A percentile compares a stretch with the other conserved stretches of the same genome.
These are phyloP conservation scores for Hyposmocoma kahamanoa DNA, from an alignment of 1,140 invertebrate species.

Conservation along the genomic window DNA sequence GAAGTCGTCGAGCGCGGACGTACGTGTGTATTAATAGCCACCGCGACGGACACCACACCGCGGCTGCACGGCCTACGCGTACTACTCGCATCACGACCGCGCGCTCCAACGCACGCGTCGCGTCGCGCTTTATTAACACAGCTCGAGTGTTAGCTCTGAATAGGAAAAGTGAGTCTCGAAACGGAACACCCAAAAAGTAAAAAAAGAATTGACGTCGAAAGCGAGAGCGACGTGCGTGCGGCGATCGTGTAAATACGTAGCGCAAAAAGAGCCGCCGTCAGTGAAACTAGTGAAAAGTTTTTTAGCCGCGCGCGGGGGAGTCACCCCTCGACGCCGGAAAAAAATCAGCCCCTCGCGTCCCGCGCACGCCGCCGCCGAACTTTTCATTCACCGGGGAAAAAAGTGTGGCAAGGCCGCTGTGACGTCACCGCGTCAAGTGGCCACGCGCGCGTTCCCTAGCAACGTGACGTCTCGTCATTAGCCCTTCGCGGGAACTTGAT, in stretches of 20 bases:
- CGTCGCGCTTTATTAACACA: slow-evolving; percentile 14
- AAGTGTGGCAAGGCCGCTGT: slow-evolving; percentile 74
- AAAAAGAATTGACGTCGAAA: slow-evolving; percentile 35
- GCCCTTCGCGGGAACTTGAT: slow-evolving; percentile 12
- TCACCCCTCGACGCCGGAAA: slow-evolving; percentile 63
- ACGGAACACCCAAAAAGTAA: slow-evolving; percentile 27
- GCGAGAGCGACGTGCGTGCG: slow-evolving; percentile 54
- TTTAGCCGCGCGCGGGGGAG: slow-evolving; percentile 58
- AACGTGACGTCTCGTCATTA: slow-evolving; percentile 52
- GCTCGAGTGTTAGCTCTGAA: no score
- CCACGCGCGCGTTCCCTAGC: slow-evolving; percentile 72
- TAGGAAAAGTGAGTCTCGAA: slow-evolving; percentile 25
- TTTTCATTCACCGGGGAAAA: slow-evolving; percentile 78
- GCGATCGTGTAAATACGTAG: slow-evolving; percentile 51
- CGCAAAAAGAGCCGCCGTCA: slow-evolving; percentile 64
- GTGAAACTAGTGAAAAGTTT: slow-evolving; percentile 73
- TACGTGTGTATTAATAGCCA: slow-evolving; percentile 68
- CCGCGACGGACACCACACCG: slow-evolving; percentile 56
- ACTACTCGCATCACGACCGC: slow-evolving; percentile 46
- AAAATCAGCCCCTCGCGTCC: slow-evolving; percentile 66
- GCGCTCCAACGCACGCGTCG: slow-evolving; percentile 45
- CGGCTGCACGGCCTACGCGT: slow-evolving; percentile 30
- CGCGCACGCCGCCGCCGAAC: slow-evolving; percentile 64
- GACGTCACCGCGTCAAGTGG: slow-evolving; percentile 75
- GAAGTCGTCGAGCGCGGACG: slow-evolving; percentile 67